Conservation (phyloP, 2,888 invertebrate genomes). For the Globia sparganii region DNA sequence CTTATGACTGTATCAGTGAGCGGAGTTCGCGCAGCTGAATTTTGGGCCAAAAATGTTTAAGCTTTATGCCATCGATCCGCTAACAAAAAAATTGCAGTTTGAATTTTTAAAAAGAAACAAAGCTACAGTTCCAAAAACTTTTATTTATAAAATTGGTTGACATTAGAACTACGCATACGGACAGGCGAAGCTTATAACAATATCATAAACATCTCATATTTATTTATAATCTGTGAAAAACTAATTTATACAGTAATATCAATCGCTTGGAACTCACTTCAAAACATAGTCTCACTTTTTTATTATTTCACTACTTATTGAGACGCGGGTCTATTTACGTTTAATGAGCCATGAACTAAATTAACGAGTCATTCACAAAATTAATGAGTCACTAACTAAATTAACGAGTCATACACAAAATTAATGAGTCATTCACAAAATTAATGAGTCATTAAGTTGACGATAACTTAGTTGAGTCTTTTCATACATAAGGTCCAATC, state of each 20-base stretch:
- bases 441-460: constrained; percentile 3
- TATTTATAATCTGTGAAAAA: constrained; percentile 62
- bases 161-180: constrained; percentile 62
- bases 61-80: too few species aligned
- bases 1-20: too few species aligned
- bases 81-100: too few species aligned
- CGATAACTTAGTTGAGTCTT: too few species aligned
- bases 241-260: constrained; percentile 52
- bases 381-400: background rate
- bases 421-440: background rate
- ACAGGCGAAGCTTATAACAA: constrained; percentile 65
- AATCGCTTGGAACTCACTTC: constrained; percentile 29
- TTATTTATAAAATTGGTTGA: constrained; percentile 65
- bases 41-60: too few species aligned
- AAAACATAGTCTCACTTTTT: constrained; percentile 47
- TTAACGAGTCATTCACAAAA: background rate
- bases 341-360: background rate
- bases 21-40: too few species aligned
- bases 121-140: constrained; percentile 56
- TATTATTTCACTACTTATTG: constrained; percentile 37
- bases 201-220: constrained; percentile 53
- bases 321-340: constrained; percentile 27
- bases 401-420: background rate
- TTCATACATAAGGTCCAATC: background rate
- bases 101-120: constrained; percentile 7